phyloP scores from a whole-genome alignment of 1,140 invertebrate genomes.

The Magallana gigas region DNA sequence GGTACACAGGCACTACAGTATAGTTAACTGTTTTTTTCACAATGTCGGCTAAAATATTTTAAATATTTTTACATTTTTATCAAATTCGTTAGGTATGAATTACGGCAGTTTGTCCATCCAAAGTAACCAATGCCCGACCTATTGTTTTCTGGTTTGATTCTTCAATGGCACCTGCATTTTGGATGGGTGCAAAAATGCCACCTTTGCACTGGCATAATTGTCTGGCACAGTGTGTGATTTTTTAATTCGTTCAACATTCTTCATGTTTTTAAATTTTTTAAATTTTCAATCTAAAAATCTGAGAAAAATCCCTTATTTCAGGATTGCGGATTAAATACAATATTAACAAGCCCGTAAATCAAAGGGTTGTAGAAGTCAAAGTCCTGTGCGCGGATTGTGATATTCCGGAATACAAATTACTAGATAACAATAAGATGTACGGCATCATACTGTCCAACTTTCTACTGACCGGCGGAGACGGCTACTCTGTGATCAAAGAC shows the following conservation, averaged over 20 bases:
- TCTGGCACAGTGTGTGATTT: not conserved
- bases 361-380: constrained; percentile 57
- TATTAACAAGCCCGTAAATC: constrained; percentile 78
- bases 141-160: constrained; percentile 72
- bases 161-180: not conserved
- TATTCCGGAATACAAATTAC: constrained; percentile 76
- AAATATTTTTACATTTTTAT: too few species aligned
- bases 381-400: constrained; percentile 59
- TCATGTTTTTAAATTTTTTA: not conserved
- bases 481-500: constrained; percentile 77
- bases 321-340: constrained; percentile 82
- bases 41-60: too few species aligned
- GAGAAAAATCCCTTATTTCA: not conserved
- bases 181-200: not conserved
- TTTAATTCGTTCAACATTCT: not conserved
- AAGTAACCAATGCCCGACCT: constrained; percentile 67
- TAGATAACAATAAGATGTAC: constrained; percentile 62
- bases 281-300: not conserved
- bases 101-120: constrained; percentile 76
- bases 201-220: not conserved
- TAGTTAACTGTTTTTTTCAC: too few species aligned
- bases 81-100: not conserved
- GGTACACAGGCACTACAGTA: constrained; percentile 66
- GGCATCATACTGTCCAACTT: constrained; percentile 81
- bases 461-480: constrained; percentile 85